Conservation (phyloP, 2,797 vertebrate species). For the Dryobates pubescens region DNA sequence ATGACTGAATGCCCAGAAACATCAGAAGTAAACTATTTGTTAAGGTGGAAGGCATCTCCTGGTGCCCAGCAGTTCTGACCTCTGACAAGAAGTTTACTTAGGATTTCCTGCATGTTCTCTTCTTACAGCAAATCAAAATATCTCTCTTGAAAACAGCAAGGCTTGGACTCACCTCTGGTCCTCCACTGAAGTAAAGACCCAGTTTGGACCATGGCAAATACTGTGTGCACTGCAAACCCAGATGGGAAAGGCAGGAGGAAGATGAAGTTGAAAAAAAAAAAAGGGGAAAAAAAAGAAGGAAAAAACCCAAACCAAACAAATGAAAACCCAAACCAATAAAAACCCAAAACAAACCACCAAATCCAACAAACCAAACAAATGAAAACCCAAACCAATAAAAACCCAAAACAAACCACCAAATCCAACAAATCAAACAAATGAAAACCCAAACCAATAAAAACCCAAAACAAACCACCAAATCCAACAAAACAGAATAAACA, state of each 20-base stretch:
- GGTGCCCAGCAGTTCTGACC: not conserved
- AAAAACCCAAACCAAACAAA: not conserved
- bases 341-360: not conserved
- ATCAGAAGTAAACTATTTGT: not conserved
- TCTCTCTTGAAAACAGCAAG: not conserved
- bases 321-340: no score
- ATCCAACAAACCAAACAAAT: not conserved
- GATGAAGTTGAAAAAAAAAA: not conserved
- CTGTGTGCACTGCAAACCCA: not conserved
- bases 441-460: no score
- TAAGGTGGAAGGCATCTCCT: not conserved
- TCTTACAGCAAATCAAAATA: not conserved
- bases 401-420: no score
- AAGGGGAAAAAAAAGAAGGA: not conserved
- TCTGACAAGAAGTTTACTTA: not conserved
- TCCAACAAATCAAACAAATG: not conserved
- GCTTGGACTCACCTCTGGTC: not conserved
- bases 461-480: no score
- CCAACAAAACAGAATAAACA: no score
- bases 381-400: no score
- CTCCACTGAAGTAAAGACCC: not conserved
- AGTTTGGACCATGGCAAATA: not conserved
- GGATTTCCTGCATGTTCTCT: not conserved
- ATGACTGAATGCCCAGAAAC: not conserved
- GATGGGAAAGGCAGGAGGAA: not conserved